Conservation (phyloP, 2,113 vertebrate genomes). For the Accipiter cooperii region DNA sequence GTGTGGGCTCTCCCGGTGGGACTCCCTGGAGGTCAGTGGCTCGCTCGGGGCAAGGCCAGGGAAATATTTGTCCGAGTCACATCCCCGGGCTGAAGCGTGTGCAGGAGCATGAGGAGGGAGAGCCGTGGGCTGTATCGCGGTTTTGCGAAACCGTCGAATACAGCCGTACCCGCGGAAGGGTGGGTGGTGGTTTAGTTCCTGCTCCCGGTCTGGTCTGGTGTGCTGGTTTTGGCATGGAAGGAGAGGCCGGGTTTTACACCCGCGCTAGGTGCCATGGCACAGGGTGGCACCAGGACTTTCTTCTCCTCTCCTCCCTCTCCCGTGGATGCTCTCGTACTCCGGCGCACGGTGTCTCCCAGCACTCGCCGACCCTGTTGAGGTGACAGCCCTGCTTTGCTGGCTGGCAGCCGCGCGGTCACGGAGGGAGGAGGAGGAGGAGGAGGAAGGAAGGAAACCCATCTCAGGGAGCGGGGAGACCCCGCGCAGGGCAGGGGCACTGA, state of each 20-base stretch:
- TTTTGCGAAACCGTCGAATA: neutral
- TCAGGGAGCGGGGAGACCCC: neutral
- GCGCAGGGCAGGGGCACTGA: no score
- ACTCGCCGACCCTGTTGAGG: neutral
- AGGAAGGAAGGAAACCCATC: neutral
- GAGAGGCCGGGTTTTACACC: neutral
- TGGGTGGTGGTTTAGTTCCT: neutral
- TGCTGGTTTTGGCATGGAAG: neutral
- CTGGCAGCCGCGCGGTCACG: rapidly evolving
- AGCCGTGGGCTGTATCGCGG: neutral
- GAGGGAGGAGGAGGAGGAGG: neutral
- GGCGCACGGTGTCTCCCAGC: neutral
- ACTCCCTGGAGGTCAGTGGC: neutral
- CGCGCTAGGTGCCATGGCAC: neutral
- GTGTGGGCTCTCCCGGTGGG: rapidly evolving
- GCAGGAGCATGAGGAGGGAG: neutral
- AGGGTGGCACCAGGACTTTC: neutral
- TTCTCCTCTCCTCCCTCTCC: neutral
- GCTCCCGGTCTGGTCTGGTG: neutral
- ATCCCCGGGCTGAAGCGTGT: neutral
- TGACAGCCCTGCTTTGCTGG: neutral
- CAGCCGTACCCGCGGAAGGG: neutral
- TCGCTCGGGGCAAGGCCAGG: neutral
- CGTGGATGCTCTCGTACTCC: neutral
- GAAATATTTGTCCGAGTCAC: neutral